phyloP scores from a whole-genome alignment of 2,797 vertebrate genomes.

The Emys orbicularis region DNA sequence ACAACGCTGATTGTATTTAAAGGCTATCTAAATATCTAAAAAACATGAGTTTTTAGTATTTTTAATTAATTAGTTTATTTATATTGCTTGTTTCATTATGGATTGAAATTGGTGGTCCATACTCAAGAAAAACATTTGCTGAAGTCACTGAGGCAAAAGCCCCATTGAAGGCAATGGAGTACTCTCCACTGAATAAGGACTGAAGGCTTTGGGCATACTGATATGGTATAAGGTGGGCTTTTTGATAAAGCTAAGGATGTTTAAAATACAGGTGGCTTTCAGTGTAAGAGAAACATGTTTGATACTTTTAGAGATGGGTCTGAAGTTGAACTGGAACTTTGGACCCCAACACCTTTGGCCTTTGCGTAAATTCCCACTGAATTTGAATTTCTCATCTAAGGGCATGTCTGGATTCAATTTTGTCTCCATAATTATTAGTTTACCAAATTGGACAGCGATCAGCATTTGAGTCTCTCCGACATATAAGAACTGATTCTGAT shows the following conservation, averaged over 20 bases:
- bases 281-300: neutral
- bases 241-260: neutral
- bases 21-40: neutral
- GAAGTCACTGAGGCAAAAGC: neutral
- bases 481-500: neutral
- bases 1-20: neutral
- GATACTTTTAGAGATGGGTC: neutral
- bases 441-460: neutral
- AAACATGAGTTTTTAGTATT: neutral
- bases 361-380: neutral
- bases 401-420: neutral
- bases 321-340: neutral
- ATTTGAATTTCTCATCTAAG: neutral
- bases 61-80: neutral
- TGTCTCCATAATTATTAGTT: neutral
- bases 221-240: rapidly evolving
- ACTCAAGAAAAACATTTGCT: neutral
- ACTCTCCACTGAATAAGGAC: neutral
- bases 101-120: neutral
- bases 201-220: rapidly evolving
- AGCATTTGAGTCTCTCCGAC: neutral
- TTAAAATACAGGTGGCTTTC: neutral
- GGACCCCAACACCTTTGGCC: neutral
- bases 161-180: neutral
- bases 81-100: neutral